Conservation (phyloP, 1,140 invertebrate species). For the Lordiphosa clarofinis region DNA sequence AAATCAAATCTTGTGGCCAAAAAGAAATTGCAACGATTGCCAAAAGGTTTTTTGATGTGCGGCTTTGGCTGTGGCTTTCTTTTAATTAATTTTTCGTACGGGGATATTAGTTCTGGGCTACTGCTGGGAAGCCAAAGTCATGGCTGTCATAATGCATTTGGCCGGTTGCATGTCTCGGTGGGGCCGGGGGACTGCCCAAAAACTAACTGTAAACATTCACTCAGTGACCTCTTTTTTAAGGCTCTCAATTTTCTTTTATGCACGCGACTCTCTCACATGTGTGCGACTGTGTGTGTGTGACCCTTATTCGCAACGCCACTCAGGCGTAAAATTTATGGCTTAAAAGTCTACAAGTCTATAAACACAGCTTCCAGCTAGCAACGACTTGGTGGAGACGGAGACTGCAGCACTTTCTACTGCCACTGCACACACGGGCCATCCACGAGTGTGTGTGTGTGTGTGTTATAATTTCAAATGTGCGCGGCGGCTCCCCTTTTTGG, state of each 20-base stretch:
- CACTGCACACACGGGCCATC: conserved; percentile 27
- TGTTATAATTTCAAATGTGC: conserved; percentile 74
- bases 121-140: conserved; percentile 53
- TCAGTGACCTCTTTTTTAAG: conserved; percentile 69
- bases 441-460: conserved; percentile 22
- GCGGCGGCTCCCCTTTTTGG: conserved; percentile 56
- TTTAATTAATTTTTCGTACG: conserved; percentile 65
- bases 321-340: conserved; percentile 77
- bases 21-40: conserved; percentile 71
- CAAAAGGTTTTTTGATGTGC: conserved; percentile 56
- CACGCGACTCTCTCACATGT: conserved; percentile 48
- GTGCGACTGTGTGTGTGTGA: conserved; percentile 51
- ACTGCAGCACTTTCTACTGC: conserved; percentile 62
- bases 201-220: conserved; percentile 77
- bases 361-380: conserved; percentile 73
- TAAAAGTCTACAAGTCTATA: conserved; percentile 76
- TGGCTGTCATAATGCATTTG: conserved; percentile 67
- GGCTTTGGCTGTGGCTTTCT: conserved; percentile 57
- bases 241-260: conserved; percentile 71
- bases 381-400: conserved; percentile 14
- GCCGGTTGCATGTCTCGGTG: conserved; percentile 49
- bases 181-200: conserved; percentile 49
- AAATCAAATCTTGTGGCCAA: conserved; percentile 71
- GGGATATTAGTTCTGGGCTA: conserved; percentile 67
- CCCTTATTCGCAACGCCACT: conserved; percentile 74